Base-by-base conservation (phyloP, 2,113 vertebrate species). In the Probosciger aterrimus region DNA sequence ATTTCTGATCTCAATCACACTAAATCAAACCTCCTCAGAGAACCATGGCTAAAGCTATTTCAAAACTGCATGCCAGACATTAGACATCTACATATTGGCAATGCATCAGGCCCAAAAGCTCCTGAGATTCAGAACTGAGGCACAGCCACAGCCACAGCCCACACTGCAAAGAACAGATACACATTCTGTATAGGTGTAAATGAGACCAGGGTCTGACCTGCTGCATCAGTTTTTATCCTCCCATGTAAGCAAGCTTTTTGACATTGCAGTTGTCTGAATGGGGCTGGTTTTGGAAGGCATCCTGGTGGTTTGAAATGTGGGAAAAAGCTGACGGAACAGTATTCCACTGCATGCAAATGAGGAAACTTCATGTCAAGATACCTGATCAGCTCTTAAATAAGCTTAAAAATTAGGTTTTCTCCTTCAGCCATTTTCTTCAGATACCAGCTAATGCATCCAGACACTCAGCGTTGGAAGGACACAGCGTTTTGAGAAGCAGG, bases 401-500 rank as follows among this genome's bases (percentile, higher is more conserved):
- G 47, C 24, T 75, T 92, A 68, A 43, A 91, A 86, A 86, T 88
- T 41, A 84, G 68, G 13, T 78, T 90, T 78, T 90, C 43, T 91
- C 31, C 43, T 59, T 43, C 44, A 33, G 46, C 20, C 4, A 60
- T 53, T 88, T 91, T 83, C 63, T 73, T 92, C 73, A 81, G n/a
- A 15, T 53, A 92, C 20, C 53, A 83, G 33, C 27, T 83, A 92
- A 91, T 67, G 17, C 39, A 70, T 77, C 50, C 55, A 88, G 93
- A 88, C 82, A 88, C 49, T 27, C 3, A 1, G 50, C 15, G 23
- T 71, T 82, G 60, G 75, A 95, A 95, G 79, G 67, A 82, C 10
- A 2, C 22, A 19, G 11, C 63, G 79, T 71, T 95, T 90, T 50
- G 37, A 90, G 76, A 95, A 96, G 30, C 68, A 93, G 93, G 93